A percentile compares a stretch with the other conserved stretches of the same genome.
These are phyloP conservation scores for Norana najaformis DNA, from an alignment of 2,888 invertebrate species.

Conservation along the genomic window DNA sequence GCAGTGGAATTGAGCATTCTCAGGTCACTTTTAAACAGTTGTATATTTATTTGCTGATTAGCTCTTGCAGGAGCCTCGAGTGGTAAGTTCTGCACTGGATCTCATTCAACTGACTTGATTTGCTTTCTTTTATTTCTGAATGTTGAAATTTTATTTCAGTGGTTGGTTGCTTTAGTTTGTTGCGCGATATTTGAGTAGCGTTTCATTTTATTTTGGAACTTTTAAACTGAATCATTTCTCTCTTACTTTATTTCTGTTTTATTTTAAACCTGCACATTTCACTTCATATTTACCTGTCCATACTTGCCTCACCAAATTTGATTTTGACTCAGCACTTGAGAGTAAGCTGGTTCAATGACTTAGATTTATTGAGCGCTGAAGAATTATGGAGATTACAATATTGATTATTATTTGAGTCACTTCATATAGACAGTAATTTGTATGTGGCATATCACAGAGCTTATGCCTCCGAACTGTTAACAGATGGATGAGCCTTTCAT, in stretches of 20 bases:
- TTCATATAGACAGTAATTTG: no score
- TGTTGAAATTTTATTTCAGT: not conserved
- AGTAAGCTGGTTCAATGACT: no score
- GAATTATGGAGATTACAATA: no score
- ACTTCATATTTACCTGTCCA: no score
- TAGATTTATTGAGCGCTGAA: no score
- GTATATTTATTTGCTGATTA: not conserved
- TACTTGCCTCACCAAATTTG: no score
- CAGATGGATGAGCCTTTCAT: no score
- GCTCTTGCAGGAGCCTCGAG: not conserved
- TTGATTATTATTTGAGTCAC: no score
- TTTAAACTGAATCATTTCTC: not conserved
- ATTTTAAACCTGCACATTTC: no score
- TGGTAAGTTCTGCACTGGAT: not conserved
- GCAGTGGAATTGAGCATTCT: not conserved
- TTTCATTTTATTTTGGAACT: not conserved
- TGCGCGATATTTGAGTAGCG: not conserved
- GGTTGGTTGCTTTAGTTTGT: not conserved
- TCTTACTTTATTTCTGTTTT: not conserved
- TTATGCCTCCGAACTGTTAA: no score
- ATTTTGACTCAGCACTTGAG: no score
- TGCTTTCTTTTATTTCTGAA: not conserved
- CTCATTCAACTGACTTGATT: not conserved
- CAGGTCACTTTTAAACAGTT: not conserved
- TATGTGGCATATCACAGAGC: no score